These are phyloP conservation scores for Drepanosiphum platanoidis DNA, from an alignment of 2,888 invertebrate species.

Conservation along the genomic window DNA sequence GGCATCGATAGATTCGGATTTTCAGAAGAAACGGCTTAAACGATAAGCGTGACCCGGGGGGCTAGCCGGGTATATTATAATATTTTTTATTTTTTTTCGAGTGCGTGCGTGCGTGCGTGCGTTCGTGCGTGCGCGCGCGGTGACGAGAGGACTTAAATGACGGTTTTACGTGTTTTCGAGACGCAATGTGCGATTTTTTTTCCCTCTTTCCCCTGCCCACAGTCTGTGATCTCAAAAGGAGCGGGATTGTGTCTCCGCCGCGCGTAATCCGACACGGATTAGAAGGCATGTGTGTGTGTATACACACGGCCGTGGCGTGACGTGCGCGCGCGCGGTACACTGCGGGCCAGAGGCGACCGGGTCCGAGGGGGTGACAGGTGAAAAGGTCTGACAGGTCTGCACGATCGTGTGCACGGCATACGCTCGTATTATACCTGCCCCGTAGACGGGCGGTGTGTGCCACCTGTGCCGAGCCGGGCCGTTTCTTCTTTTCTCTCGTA, in stretches of 20 bases:
- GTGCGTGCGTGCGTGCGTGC: too few species aligned
- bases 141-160: too few species aligned
- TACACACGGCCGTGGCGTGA: not conserved
- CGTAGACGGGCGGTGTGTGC: slow-evolving; percentile 9
- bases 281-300: not conserved
- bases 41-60: too few species aligned
- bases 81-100: too few species aligned
- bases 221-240: not conserved
- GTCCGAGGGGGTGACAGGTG: slow-evolving; percentile 48
- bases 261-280: slow-evolving; percentile 56
- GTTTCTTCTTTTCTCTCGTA: slow-evolving; percentile 14
- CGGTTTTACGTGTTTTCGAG: too few species aligned
- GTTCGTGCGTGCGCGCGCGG: too few species aligned
- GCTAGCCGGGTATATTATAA: too few species aligned
- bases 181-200: not conserved
- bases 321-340: not conserved
- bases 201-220: not conserved
- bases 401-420: not conserved
- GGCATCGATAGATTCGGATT: too few species aligned
- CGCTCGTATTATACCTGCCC: too few species aligned
- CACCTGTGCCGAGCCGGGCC: slow-evolving; percentile 34
- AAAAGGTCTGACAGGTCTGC: slow-evolving; percentile 54
- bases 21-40: too few species aligned
- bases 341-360: not conserved
- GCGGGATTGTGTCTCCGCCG: too few species aligned